phyloP scores from a whole-genome alignment of 2,888 invertebrate genomes.

The Pachycephus smyrnensis region DNA sequence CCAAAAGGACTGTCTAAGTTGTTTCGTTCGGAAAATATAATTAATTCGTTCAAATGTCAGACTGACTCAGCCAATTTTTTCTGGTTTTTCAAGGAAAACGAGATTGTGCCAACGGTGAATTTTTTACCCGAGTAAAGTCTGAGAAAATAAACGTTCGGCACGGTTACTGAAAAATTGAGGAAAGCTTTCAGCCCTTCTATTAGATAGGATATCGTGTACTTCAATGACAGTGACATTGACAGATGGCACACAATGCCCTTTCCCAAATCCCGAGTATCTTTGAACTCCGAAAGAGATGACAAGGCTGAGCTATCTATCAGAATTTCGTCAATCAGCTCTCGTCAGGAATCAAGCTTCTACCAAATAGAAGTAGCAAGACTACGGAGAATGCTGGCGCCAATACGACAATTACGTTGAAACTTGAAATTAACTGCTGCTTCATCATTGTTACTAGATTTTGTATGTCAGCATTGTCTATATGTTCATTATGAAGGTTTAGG shows the following conservation, averaged over 20 bases:
- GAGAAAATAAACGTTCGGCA: neutral
- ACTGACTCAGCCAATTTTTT: neutral
- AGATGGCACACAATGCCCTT: neutral
- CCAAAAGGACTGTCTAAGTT: neutral
- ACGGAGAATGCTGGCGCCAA: neutral
- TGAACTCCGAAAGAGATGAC: neutral
- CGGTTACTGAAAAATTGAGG: neutral
- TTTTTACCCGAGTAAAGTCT: neutral
- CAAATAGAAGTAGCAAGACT: neutral
- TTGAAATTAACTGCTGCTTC: neutral
- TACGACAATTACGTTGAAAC: neutral
- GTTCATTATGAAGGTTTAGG: neutral
- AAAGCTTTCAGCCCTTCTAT: neutral
- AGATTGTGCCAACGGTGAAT: neutral
- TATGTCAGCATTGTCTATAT: neutral
- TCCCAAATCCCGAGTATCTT: neutral
- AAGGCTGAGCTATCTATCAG: neutral
- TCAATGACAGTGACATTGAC: neutral
- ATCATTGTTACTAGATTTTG: neutral
- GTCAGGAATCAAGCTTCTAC: neutral
- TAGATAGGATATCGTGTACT: neutral
- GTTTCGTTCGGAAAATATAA: neutral
- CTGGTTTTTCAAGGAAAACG: neutral
- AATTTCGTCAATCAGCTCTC: neutral
- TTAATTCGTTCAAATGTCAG: neutral